Percentiles rank a stretch among this genome's conserved stretches.
phyloP scores from a whole-genome alignment of 2,113 vertebrate species.

The Eulemur macaco region DNA sequence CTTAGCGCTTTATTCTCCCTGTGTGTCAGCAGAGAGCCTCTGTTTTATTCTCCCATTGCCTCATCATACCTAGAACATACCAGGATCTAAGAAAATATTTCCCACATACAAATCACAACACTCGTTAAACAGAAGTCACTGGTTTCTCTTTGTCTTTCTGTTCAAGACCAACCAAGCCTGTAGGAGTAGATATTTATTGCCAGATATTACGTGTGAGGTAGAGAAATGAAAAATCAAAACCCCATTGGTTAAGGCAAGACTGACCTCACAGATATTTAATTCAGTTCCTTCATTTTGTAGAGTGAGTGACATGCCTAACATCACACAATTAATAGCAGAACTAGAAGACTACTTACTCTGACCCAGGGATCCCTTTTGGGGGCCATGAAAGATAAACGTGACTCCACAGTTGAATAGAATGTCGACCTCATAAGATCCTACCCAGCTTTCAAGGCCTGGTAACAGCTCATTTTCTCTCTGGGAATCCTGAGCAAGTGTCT shows the following conservation, averaged over 20 bases:
- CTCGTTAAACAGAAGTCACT: background rate
- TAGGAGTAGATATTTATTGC: background rate
- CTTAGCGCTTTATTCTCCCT: background rate
- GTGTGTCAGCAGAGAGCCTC: background rate
- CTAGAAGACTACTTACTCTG: background rate
- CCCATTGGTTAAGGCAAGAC: background rate
- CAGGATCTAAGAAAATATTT: background rate
- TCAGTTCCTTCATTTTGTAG: conserved; percentile 6
- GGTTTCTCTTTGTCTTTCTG: background rate
- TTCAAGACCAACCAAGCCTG: background rate
- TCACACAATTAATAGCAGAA: background rate
- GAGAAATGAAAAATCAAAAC: background rate
- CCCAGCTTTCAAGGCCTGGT: background rate
- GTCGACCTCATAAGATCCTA: background rate
- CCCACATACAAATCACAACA: background rate
- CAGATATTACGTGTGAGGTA: background rate
- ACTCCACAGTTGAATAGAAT: background rate
- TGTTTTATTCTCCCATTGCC: background rate
- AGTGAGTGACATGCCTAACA: conserved; percentile 7
- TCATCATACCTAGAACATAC: background rate
- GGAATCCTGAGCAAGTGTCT: background rate
- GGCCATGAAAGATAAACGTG: background rate
- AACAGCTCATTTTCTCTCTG: background rate
- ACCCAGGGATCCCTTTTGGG: background rate
- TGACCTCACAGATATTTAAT: background rate